These are phyloP conservation scores for Malacoctenus gilli DNA, from an alignment of 2,797 vertebrate genomes.

Conservation along the genomic window DNA sequence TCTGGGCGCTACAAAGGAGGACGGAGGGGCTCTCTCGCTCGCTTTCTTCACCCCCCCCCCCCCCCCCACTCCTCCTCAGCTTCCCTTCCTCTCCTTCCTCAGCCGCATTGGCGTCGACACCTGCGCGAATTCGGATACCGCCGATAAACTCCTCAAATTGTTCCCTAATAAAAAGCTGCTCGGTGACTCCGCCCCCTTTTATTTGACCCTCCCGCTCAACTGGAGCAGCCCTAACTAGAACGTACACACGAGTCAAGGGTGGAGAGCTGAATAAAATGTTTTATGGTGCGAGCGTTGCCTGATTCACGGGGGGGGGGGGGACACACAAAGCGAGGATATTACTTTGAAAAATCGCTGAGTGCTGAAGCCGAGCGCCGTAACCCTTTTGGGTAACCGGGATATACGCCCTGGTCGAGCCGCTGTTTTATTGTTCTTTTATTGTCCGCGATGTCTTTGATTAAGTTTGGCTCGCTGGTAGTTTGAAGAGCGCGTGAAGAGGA, in stretches of 20 bases:
- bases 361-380: constrained; percentile 38
- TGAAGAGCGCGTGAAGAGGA: constrained; percentile 63
- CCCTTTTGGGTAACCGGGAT: constrained; percentile 43
- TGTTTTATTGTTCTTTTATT: constrained; percentile 68
- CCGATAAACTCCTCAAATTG: background rate
- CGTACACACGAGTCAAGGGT: constrained; percentile 32
- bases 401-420: constrained; percentile 40
- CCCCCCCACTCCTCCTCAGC: background rate
- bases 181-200: constrained; percentile 2
- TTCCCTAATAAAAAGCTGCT: constrained; percentile 21
- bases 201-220: background rate
- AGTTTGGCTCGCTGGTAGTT: constrained; percentile 49
- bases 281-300: constrained; percentile 19
- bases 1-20: constrained; percentile 34
- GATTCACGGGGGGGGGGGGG: constrained; percentile 22
- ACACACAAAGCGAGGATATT: constrained; percentile 51
- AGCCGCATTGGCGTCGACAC: background rate
- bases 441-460: constrained; percentile 69
- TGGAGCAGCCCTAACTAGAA: constrained; percentile 22
- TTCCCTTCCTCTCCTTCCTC: background rate
- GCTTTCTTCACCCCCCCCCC: background rate
- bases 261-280: constrained; percentile 39
- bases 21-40: constrained; percentile 10
- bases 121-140: constrained; percentile 13
- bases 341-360: constrained; percentile 63